Percentiles rank a stretch among this genome's conserved stretches.
Conservation (phyloP, 2,797 vertebrate species). For the Cryptoprocta ferox region DNA sequence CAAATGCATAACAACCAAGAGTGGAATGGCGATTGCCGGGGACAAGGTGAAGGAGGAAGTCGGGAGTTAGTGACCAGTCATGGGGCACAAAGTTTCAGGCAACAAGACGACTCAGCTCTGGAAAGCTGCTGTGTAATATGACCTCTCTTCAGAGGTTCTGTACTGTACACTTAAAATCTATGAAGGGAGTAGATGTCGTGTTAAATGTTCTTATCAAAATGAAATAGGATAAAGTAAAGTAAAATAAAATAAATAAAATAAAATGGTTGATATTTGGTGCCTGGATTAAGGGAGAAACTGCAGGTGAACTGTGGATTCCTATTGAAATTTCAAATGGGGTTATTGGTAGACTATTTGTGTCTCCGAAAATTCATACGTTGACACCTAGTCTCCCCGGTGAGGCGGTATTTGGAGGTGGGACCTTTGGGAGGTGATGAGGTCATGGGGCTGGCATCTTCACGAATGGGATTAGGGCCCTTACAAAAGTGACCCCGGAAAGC, state of each 20-base stretch:
- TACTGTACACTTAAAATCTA: no score
- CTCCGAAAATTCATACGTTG: neutral
- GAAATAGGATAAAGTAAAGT: neutral
- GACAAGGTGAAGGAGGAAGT: neutral
- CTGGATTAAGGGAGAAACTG: neutral
- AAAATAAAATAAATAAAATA: neutral
- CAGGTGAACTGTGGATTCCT: neutral
- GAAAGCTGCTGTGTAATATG: no score
- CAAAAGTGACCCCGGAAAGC: no score
- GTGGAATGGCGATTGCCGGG: no score
- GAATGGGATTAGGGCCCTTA: neutral
- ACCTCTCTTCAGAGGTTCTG: no score
- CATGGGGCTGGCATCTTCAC: no score
- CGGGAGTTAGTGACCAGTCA: neutral
- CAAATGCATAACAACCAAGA: neutral
- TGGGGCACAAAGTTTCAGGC: neutral
- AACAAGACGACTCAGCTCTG: neutral
- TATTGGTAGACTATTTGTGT: neutral
- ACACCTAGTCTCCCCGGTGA: neutral
- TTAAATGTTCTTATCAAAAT: neutral
- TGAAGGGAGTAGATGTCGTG: neutral
- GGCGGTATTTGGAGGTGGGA: no score
- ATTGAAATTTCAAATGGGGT: no score
- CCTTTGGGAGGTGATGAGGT: neutral
- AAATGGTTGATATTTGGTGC: accelerated